Base-by-base conservation (phyloP, 2,113 vertebrate genomes). In the Ascaphus truei region DNA sequence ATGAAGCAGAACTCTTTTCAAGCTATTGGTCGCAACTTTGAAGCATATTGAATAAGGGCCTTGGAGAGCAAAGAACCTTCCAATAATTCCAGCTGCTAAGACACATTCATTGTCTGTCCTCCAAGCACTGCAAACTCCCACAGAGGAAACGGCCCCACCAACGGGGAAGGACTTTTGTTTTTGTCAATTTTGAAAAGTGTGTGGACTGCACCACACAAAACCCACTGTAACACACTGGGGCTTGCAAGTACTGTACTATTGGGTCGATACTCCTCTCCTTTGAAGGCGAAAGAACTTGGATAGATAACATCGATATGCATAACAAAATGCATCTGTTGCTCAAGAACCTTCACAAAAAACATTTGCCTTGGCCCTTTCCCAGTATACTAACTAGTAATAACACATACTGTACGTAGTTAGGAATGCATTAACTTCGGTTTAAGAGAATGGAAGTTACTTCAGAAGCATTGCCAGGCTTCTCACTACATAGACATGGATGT, bases 291-390 rank as follows among this genome's bases (percentile, higher is more conserved):
- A 51, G n/a, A 52, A 13, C 47, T 12, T 16, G 20, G 48, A n/a
- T n/a, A n/a, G n/a, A n/a, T n/a, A n/a, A n/a, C n/a, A n/a, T n/a
- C n/a, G n/a, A n/a, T n/a, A n/a, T n/a, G 27, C 2, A 55, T 30
- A 66, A 66, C 50, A 55, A 66, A 22, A 20, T 13, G 18, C 62
- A 65, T 65, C 47, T 65, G 62, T 52, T 34, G 20, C 53, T 53
- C 36, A 50, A 12, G 34, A 50, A 63, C 30, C 62, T 20, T 45
- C 7, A 52, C 20, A 52, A n/a, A n/a, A 26, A 15, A 10, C 2
- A 36, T 12, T 45, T 18, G 9, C 41, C 18, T 31, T 48, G 29
- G 45, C 22, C 31, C n/a, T n/a, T 58, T 58, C 33, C 20, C 18
- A 37, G 12, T 41, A 26, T 43, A 27, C 5, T n/a, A n/a, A n/a